These are phyloP conservation scores for Trichonephila clavata DNA, from an alignment of 1,140 invertebrate species.

Conservation along the genomic window DNA sequence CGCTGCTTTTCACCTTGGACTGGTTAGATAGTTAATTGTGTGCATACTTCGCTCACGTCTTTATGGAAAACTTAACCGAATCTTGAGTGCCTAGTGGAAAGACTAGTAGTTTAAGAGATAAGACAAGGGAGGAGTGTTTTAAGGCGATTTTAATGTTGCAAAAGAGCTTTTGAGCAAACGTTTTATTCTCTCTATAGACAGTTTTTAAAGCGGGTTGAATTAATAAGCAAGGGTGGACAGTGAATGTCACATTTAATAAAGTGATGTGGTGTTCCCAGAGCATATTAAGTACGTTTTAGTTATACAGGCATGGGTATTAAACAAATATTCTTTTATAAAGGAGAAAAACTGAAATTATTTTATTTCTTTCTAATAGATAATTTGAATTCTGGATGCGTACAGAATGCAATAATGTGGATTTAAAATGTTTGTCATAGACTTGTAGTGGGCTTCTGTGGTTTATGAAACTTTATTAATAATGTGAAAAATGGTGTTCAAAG, in stretches of 20 bases:
- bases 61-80: not conserved
- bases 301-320: too few relatives aligned
- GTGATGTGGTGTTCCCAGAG: not conserved
- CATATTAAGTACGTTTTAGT: too few relatives aligned
- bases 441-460: too few relatives aligned
- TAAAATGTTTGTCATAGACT: too few relatives aligned
- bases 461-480: too few relatives aligned
- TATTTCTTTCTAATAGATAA: too few relatives aligned
- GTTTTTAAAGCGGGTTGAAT: not conserved
- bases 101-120: conserved; percentile 2
- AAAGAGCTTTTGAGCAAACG: not conserved
- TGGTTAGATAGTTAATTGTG: conserved; percentile 11
- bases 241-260: not conserved
- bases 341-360: too few relatives aligned
- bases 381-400: too few relatives aligned
- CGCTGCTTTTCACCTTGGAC: not conserved
- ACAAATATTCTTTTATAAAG: too few relatives aligned
- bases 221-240: not conserved
- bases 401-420: too few relatives aligned
- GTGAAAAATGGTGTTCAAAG: too few relatives aligned
- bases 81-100: not conserved
- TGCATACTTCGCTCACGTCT: not conserved
- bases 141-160: not conserved
- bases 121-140: not conserved
- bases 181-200: not conserved